A percentile compares a stretch with the other conserved stretches of the same genome.
Evolutionary conservation across 2,888 invertebrate species (phyloP).

Genomic region (Pomacea canaliculata): DNA sequence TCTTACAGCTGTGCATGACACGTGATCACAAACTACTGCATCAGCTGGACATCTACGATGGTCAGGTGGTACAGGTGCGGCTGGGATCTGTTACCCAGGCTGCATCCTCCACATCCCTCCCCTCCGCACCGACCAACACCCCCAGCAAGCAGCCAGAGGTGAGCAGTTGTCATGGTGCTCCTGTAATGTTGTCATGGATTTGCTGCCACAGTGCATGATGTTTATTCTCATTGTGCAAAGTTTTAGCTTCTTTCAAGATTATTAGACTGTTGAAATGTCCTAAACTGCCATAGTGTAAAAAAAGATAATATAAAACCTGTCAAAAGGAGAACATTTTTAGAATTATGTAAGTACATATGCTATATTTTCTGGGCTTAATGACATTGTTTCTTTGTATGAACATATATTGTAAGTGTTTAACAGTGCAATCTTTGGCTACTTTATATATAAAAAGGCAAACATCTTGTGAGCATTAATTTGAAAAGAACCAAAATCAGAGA

Average conservation of each 20-base stretch:
- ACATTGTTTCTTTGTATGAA: no score
- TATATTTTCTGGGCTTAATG: no score
- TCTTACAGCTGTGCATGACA: constrained; percentile 54
- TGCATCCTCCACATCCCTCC: constrained; percentile 33
- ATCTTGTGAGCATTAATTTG: no score
- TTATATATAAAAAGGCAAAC: no score
- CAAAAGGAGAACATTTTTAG: no score
- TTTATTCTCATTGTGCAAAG: background rate
- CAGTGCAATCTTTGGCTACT: no score
- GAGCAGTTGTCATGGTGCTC: background rate
- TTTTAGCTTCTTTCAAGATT: background rate
- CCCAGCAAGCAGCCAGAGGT: constrained; percentile 31
- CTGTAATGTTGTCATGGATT: background rate
- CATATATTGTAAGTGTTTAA: no score
- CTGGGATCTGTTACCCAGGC: constrained; percentile 38
- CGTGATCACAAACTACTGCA: constrained; percentile 70
- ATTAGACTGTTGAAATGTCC: no score
- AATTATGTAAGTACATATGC: no score
- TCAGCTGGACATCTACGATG: constrained; percentile 68
- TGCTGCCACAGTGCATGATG: background rate
- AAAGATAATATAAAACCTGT: no score
- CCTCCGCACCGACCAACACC: constrained; percentile 37
- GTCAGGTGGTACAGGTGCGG: constrained; percentile 60
- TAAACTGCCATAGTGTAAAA: no score
- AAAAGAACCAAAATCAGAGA: no score